A percentile compares a stretch with the other conserved stretches of the same genome.
phyloP scores from a whole-genome alignment of 2,113 vertebrate species.

The Raja brachyura region DNA sequence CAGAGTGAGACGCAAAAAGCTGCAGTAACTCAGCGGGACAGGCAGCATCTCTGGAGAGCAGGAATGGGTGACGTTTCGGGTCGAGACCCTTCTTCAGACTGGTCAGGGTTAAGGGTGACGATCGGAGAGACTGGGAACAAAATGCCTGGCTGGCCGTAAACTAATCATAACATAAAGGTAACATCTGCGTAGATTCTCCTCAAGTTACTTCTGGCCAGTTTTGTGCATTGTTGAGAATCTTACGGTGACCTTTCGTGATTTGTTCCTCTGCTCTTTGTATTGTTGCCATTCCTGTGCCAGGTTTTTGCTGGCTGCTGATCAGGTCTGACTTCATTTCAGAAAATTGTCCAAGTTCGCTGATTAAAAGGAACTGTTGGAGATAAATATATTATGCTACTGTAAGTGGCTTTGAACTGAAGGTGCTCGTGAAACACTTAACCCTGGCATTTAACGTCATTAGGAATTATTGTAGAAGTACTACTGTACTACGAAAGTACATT shows the following conservation, averaged over 20 bases:
- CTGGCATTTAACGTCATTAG: neutral
- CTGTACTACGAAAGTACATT: neutral
- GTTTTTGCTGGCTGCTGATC: neutral
- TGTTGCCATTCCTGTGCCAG: neutral
- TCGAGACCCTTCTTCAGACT: too few species aligned
- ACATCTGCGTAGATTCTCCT: neutral
- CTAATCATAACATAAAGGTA: neutral
- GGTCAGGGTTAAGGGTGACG: too few species aligned
- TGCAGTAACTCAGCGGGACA: too few species aligned
- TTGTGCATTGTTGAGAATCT: neutral
- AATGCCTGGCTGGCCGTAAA: neutral
- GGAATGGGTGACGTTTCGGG: too few species aligned
- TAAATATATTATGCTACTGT: neutral
- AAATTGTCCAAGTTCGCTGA: neutral
- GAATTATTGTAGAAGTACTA: neutral
- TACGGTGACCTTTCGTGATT: neutral
- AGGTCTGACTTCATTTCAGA: neutral
- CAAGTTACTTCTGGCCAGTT: neutral
- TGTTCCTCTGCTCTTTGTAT: neutral
- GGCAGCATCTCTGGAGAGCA: too few species aligned
- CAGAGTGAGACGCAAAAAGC: too few species aligned
- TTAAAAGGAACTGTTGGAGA: neutral
- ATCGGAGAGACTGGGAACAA: neutral
- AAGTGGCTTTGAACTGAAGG: neutral
- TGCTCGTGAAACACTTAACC: neutral